Conservation (phyloP, 2,888 invertebrate species). For the Dynastes grantii region DNA sequence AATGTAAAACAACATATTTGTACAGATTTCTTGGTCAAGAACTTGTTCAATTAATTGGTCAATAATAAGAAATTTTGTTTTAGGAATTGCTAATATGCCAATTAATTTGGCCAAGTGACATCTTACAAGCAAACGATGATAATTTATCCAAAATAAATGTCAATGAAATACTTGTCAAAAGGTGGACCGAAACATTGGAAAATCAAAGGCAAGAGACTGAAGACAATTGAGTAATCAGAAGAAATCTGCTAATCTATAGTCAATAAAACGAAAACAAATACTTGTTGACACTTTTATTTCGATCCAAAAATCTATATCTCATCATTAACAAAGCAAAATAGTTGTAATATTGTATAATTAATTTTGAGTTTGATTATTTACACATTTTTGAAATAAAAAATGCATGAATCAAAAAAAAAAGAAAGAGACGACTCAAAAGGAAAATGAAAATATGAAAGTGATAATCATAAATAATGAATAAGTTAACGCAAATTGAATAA, state of each 20-base stretch:
- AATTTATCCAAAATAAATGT: slow-evolving; percentile 20
- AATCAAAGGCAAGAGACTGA: slow-evolving; percentile 7
- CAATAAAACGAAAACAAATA: slow-evolving; percentile 3
- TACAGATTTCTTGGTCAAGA: no score
- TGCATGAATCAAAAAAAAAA: neutral
- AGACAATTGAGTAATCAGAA: neutral
- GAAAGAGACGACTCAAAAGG: neutral
- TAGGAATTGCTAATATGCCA: slow-evolving; percentile 36
- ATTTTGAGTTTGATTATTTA: slow-evolving; percentile 28
- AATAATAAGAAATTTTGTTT: neutral
- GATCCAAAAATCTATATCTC: slow-evolving; percentile 35
- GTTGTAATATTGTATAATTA: slow-evolving; percentile 34
- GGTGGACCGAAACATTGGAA: slow-evolving; percentile 1
- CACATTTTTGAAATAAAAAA: slow-evolving; percentile 20
- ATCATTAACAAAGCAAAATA: slow-evolving; percentile 42
- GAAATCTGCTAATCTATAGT: neutral
- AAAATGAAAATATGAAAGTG: slow-evolving; percentile 32
- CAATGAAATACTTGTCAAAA: slow-evolving; percentile 34
- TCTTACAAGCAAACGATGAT: neutral
- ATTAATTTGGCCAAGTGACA: slow-evolving; percentile 17
- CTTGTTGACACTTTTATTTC: slow-evolving; percentile 35
- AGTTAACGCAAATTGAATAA: slow-evolving; percentile 37
- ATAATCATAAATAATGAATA: slow-evolving; percentile 40
- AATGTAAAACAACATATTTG: no score
- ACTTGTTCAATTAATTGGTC: no score